Conservation (phyloP, 2,113 vertebrate genomes). For the Natator depressus region DNA sequence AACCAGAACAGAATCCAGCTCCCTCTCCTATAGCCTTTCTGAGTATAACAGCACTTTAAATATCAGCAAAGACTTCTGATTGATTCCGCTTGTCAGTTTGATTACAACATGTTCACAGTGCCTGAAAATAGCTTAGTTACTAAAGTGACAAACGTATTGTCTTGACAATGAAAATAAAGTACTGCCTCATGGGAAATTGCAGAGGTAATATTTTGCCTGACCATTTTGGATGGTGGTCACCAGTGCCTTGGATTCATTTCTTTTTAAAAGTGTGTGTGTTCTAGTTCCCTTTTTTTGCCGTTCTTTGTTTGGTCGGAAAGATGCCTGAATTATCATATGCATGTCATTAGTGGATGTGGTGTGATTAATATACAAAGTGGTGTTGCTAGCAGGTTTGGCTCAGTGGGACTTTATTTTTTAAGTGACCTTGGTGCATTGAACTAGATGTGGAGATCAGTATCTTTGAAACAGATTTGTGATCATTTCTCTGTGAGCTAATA, state of each 20-base stretch:
- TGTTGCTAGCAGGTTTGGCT: accelerated
- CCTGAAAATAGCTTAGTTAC: slow-evolving; percentile 56
- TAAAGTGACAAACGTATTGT: slow-evolving; percentile 45
- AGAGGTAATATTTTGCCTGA: background rate
- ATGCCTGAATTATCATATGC: accelerated
- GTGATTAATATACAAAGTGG: background rate
- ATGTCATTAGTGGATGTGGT: background rate
- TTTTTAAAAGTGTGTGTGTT: background rate
- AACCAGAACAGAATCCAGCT: background rate
- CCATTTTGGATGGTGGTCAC: background rate
- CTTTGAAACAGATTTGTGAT: background rate
- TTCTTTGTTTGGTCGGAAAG: background rate
- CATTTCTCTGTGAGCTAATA: background rate
- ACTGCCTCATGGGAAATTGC: background rate
- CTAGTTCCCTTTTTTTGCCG: background rate
- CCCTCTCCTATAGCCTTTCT: background rate
- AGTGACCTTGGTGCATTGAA: background rate
- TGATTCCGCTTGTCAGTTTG: slow-evolving; percentile 49
- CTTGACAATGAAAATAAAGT: slow-evolving; percentile 36
- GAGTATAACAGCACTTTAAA: slow-evolving; percentile 23
- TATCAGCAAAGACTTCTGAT: background rate
- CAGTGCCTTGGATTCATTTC: background rate
- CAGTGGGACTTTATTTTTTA: too few species aligned
- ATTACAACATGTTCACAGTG: slow-evolving; percentile 59
- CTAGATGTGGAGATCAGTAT: background rate